Base-by-base conservation (phyloP, 2,888 invertebrate species). In the Tetropium fuscum region DNA sequence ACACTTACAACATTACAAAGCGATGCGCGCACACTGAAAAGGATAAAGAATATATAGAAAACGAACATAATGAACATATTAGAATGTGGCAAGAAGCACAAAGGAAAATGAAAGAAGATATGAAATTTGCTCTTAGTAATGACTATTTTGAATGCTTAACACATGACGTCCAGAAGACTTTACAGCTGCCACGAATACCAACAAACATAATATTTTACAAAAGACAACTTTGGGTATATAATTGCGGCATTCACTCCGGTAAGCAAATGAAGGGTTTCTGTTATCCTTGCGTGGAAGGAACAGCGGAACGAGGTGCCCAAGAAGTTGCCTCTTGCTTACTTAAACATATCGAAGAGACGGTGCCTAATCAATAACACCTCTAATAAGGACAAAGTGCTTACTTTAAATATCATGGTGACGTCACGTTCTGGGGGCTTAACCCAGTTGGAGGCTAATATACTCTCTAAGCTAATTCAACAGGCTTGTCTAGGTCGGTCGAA, bases 181-280 rank as follows among this genome's bases (percentile, higher is more conserved):
- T 40, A 15, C 40, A 13, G 1, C 19, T 40, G 13, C 40, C 40
- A 11, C 4, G 40, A 15, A 40, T 38, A 38, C 40, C 40, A 2
- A 40, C 40, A 40, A 40, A 40, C 4, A 40, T 11, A 15, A 38
- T 38, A 13, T 38, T 40, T 19, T 15, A 40, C 4, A 40, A 40
- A 3, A 40, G 40, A 2, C 40, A 40, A 40, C 15, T 40, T 15
- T 40, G 40, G 40, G 13, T 40, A n/a, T 40, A 40, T 15, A 40
- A 40, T 15, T 40, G 16, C 16, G 40, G 15, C n/a, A 40, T 40
- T 8, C 40, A 40, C n/a, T 40, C 8, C 7, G 40, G 18, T 40
- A 40, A 40, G 16, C 7, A 40, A n/a, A 40, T 6, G 16, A 11
- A 15, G 3, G 40, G 40, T 8, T 18, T 18, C 40, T 40, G 40